phyloP scores from a whole-genome alignment of 2,113 vertebrate genomes.

The Odontesthes bonariensis region DNA sequence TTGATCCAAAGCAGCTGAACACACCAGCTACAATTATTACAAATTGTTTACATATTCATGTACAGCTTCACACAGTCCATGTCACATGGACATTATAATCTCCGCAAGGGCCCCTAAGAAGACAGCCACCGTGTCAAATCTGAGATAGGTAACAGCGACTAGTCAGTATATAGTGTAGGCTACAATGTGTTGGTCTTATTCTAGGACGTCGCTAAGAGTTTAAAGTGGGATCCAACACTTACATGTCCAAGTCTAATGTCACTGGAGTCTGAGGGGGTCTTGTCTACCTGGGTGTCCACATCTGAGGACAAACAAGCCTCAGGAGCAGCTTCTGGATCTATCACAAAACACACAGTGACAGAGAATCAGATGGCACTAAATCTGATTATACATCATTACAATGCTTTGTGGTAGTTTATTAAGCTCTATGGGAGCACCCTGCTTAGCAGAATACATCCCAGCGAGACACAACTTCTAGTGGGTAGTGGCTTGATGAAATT shows the following conservation, averaged over 20 bases:
- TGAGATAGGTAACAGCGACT: neutral
- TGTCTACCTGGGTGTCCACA: conserved; percentile 23
- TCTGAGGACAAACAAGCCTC: conserved; percentile 12
- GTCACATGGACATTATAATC: neutral
- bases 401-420: neutral
- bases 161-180: neutral
- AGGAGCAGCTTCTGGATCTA: conserved; percentile 19
- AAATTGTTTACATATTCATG: neutral
- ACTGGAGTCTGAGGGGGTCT: conserved; percentile 39
- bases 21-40: neutral
- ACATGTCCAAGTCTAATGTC: conserved; percentile 79
- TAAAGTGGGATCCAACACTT: conserved; percentile 4
- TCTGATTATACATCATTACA: neutral
- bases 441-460: neutral
- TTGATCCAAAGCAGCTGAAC: neutral
- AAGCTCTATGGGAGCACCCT: neutral
- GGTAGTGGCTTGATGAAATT: too few species aligned
- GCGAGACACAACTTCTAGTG: too few species aligned
- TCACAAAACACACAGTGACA: conserved; percentile 8
- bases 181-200: neutral
- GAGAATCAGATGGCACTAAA: conserved; percentile 15
- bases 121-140: neutral
- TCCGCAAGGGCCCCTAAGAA: neutral
- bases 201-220: neutral
- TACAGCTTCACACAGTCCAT: neutral